These are phyloP conservation scores for Melinaea menophilus DNA, from an alignment of 2,888 invertebrate species.

Conservation along the genomic window DNA sequence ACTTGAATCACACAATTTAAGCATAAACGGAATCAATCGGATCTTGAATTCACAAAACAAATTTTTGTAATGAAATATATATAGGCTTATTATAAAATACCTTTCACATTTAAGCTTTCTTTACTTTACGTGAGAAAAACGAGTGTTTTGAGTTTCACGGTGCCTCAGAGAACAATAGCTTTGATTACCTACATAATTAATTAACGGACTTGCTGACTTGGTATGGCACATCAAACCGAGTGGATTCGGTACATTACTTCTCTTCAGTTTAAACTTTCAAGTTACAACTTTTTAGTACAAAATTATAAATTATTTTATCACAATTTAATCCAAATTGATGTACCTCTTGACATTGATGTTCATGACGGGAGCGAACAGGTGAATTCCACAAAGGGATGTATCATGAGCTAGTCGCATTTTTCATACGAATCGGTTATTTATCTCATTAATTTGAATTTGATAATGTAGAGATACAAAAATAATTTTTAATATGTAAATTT, in stretches of 20 bases:
- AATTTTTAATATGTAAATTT: no score
- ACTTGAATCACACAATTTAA: not conserved
- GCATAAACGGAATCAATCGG: not conserved
- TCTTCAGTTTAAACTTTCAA: no score
- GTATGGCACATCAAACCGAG: constrained; percentile 33
- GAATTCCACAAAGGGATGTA: constrained; percentile 38
- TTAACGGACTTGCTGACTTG: constrained; percentile 42
- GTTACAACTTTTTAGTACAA: constrained; percentile 41
- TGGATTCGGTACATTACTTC: constrained; percentile 36
- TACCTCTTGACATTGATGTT: constrained; percentile 23
- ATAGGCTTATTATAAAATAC: constrained; percentile 35
- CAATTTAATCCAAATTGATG: constrained; percentile 7
- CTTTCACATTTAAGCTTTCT: constrained; percentile 63
- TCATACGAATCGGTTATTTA: not conserved
- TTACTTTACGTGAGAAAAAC: constrained; percentile 61
- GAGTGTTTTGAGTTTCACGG: constrained; percentile 59
- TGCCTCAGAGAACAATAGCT: constrained; percentile 65
- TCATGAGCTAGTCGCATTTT: constrained; percentile 1
- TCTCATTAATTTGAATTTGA: constrained; percentile 4
- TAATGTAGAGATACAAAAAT: not conserved
- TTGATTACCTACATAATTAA: constrained; percentile 67
- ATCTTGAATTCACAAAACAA: constrained; percentile 24
- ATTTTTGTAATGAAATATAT: constrained; percentile 27
- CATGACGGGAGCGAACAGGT: constrained; percentile 44
- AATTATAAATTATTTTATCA: constrained; percentile 32